Conservation (phyloP, 2,888 invertebrate species). For the Eucriotettix oculatus region DNA sequence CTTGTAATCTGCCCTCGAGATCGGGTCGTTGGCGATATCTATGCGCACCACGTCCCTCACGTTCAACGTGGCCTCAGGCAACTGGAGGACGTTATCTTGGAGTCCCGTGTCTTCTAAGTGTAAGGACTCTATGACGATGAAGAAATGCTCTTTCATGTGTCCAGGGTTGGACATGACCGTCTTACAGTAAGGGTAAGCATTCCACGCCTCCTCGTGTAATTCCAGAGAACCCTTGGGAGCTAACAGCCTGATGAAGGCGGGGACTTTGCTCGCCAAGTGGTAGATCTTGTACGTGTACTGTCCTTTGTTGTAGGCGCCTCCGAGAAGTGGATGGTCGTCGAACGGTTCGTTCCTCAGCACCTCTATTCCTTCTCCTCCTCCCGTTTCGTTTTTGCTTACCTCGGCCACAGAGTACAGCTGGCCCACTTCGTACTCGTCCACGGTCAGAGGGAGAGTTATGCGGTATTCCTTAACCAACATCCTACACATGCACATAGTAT, state of each 20-base stretch:
- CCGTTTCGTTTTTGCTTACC: conserved; percentile 38
- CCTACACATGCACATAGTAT: too few relatives aligned
- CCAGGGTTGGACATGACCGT: conserved; percentile 29
- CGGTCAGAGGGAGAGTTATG: conserved; percentile 7
- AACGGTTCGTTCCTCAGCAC: conserved; percentile 43
- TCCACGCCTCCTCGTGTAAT: conserved; percentile 41
- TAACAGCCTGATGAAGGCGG: conserved; percentile 27
- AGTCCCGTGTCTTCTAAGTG: conserved; percentile 17
- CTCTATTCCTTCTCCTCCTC: conserved; percentile 46
- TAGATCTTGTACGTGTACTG: conserved; percentile 48
- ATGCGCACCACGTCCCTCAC: conserved; percentile 33
- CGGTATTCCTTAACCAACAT: conserved; percentile 53
- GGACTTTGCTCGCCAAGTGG: conserved; percentile 37
- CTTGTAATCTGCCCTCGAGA: conserved; percentile 29
- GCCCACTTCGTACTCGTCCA: conserved; percentile 25
- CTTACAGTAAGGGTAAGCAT: conserved; percentile 40
- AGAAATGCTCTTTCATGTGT: conserved; percentile 37
- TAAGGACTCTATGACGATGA: conserved; percentile 29
- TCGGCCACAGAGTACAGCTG: conserved; percentile 39
- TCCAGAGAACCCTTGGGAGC: conserved; percentile 37
- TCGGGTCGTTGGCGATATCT: conserved; percentile 35
- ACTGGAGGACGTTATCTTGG: conserved; percentile 31
- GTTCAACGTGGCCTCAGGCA: conserved; percentile 29
- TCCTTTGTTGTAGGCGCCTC: conserved; percentile 30
- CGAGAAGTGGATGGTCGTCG: conserved; percentile 25